Conservation (phyloP, 2,888 invertebrate genomes). For the Pachydiplax longipennis region DNA sequence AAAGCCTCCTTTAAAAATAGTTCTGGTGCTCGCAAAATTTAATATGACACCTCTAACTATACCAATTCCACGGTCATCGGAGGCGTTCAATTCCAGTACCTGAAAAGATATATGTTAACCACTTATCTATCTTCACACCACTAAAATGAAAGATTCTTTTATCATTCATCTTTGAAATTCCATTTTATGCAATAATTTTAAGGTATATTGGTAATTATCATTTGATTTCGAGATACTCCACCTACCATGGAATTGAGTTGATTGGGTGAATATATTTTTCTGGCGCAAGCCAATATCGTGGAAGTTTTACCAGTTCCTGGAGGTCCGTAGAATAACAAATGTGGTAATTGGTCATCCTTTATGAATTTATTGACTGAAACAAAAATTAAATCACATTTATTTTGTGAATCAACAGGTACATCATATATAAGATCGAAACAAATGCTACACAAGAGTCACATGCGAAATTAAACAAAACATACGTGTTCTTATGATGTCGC, state of each 20-base stretch:
- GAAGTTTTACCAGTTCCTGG: conserved; percentile 99
- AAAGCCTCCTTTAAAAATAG: conserved; percentile 91
- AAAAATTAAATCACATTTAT: conserved; percentile 45
- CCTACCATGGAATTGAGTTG: conserved; percentile 93
- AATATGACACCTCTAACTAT: conserved; percentile 93
- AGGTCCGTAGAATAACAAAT: conserved; percentile 96
- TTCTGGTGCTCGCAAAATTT: conserved; percentile 95
- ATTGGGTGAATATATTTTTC: conserved; percentile 85
- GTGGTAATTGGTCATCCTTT: conserved; percentile 89
- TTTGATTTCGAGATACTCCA: not conserved
- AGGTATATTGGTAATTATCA: not conserved
- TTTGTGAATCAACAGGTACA: conserved; percentile 53
- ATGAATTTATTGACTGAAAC: conserved; percentile 84
- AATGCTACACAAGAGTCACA: not conserved
- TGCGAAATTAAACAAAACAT: conserved; percentile 59
- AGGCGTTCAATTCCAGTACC: conserved; percentile 94
- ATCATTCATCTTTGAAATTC: not conserved
- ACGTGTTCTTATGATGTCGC: conserved; percentile 97
- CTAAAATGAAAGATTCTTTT: too few species aligned
- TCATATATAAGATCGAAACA: not conserved
- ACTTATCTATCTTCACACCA: not conserved
- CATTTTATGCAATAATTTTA: too few species aligned
- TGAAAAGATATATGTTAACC: conserved; percentile 56
- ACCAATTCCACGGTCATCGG: conserved; percentile 96
- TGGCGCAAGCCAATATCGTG: conserved; percentile 95